Conservation (phyloP, 2,113 vertebrate genomes). For the Hymenochirus boettgeri region DNA sequence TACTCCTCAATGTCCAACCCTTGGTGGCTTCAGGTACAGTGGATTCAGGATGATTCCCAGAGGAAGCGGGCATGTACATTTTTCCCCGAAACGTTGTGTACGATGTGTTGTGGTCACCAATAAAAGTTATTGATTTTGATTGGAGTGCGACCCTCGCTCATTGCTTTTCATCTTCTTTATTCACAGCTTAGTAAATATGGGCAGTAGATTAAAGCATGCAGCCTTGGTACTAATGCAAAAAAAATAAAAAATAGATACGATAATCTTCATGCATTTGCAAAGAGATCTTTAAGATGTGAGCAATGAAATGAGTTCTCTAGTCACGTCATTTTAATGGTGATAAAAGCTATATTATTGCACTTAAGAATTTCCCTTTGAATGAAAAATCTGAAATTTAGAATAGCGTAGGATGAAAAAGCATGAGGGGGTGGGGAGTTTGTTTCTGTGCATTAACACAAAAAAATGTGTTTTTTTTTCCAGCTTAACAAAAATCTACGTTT, state of each 20-base stretch:
- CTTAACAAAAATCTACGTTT: neutral
- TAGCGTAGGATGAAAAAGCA: conserved; percentile 27
- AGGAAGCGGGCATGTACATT: no score
- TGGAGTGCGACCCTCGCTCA: no score
- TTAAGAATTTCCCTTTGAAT: conserved; percentile 28
- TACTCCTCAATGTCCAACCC: no score
- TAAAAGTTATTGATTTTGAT: no score
- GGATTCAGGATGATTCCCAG: no score
- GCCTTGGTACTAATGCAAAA: no score
- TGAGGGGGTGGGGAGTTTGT: neutral
- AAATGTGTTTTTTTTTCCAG: conserved; percentile 8
- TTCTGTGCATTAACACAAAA: conserved; percentile 14
- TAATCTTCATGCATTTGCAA: conserved; percentile 30
- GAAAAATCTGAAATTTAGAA: conserved; percentile 21
- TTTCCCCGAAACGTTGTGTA: no score
- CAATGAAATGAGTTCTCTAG: conserved; percentile 28
- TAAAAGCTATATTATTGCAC: conserved; percentile 40
- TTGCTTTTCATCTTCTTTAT: no score
- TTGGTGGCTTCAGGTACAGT: no score
- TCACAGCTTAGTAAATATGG: no score
- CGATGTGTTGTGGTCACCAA: no score
- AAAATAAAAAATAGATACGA: neutral
- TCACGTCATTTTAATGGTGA: conserved; percentile 37
- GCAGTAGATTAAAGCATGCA: no score
- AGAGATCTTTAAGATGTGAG: conserved; percentile 17